Conservation (phyloP, 2,113 vertebrate species). For the Oreochromis tanganicae region DNA sequence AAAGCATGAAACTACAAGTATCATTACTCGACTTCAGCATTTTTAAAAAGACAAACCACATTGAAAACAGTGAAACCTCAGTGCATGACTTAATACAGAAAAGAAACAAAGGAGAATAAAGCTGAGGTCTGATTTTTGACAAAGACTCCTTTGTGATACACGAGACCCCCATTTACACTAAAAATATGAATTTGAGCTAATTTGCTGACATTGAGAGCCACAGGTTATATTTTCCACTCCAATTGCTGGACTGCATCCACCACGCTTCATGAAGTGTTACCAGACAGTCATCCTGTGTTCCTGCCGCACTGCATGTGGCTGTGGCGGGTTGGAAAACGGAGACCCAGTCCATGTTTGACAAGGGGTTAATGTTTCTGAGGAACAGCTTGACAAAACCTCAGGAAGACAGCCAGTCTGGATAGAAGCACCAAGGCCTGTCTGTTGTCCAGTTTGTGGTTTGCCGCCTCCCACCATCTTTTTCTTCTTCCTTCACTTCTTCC, state of each 20-base stretch:
- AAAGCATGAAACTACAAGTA: neutral
- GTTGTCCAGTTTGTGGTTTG: constrained; percentile 52
- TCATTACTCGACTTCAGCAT: neutral
- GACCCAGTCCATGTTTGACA: constrained; percentile 48
- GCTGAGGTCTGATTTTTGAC: neutral
- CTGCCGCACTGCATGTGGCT: constrained; percentile 36
- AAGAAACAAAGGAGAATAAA: neutral
- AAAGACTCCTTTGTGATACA: constrained; percentile 5
- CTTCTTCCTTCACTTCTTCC: neutral
- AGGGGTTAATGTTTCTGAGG: constrained; percentile 62
- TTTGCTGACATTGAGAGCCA: constrained; percentile 34
- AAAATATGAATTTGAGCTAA: constrained; percentile 15
- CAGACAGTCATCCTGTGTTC: constrained; percentile 18
- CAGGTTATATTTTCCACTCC: constrained; percentile 14
- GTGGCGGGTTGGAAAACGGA: constrained; percentile 9
- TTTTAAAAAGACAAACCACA: neutral
- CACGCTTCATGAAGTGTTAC: constrained; percentile 15
- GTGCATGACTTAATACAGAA: neutral
- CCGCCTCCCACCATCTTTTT: constrained; percentile 6
- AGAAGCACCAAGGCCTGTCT: constrained; percentile 47
- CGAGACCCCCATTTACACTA: neutral
- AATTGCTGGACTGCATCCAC: constrained; percentile 29
- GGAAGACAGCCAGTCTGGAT: constrained; percentile 68
- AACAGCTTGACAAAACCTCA: constrained; percentile 54
- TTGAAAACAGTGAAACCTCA: neutral